Conservation (phyloP, 2,113 vertebrate genomes). For the Turdus rufiventris region DNA sequence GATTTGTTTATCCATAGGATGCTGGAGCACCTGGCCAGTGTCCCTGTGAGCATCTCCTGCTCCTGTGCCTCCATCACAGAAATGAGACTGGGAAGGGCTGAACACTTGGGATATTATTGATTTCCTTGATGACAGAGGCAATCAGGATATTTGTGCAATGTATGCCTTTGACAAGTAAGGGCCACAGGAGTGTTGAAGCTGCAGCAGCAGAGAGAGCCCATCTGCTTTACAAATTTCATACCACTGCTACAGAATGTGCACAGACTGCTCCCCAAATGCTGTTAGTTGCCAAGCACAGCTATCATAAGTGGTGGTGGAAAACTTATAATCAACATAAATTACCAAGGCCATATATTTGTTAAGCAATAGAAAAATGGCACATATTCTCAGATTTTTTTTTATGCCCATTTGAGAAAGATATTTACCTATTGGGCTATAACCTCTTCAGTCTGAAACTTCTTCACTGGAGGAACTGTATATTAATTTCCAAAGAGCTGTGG, state of each 20-base stretch:
- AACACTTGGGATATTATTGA: neutral
- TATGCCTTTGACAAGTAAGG: slow-evolving; percentile 14
- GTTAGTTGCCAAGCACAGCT: slow-evolving; percentile 33
- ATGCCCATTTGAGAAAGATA: neutral
- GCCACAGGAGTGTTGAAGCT: slow-evolving; percentile 37
- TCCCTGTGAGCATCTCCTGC: neutral
- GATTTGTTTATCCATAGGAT: neutral
- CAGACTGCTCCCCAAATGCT: slow-evolving; percentile 50
- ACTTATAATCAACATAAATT: slow-evolving; percentile 24
- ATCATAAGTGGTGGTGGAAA: slow-evolving; percentile 2
- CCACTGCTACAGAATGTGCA: slow-evolving; percentile 52
- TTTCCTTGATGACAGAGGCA: slow-evolving; percentile 1
- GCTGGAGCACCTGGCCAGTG: neutral
- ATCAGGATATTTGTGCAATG: neutral
- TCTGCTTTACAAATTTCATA: slow-evolving; percentile 67
- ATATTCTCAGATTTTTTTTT: neutral
- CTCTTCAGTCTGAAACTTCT: neutral
- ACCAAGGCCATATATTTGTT: slow-evolving; percentile 14
- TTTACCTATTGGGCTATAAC: neutral
- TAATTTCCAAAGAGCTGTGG: neutral
- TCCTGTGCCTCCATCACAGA: neutral
- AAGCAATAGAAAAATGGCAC: slow-evolving; percentile 19
- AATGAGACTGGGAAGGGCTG: neutral
- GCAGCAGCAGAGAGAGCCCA: slow-evolving; percentile 44
- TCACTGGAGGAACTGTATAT: neutral